Conservation (phyloP, 2,888 invertebrate genomes). For the Callyntrura guangdongensis region DNA sequence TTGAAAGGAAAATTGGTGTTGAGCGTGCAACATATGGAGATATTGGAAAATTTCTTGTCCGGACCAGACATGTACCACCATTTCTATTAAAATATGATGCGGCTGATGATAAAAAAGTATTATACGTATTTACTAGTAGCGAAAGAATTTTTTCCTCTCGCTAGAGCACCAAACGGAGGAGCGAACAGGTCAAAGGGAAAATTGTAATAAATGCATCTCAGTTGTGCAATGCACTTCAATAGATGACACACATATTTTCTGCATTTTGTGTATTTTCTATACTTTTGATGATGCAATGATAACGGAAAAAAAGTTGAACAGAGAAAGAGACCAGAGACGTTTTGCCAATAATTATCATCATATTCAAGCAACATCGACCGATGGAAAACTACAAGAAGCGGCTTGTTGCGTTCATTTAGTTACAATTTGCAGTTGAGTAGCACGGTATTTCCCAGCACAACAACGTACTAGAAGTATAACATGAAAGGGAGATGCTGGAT, state of each 20-base stretch:
- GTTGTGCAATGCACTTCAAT: too few species aligned
- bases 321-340: conserved; percentile 72
- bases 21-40: neutral
- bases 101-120: neutral
- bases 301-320: neutral
- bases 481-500: neutral
- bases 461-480: neutral
- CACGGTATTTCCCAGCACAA: conserved; percentile 3
- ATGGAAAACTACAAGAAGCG: neutral
- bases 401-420: neutral
- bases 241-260: too few species aligned
- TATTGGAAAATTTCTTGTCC: neutral
- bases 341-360: conserved; percentile 73
- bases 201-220: too few species aligned
- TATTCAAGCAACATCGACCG: neutral
- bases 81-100: too few species aligned
- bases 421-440: neutral
- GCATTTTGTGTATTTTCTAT: too few species aligned
- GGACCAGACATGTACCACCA: too few species aligned
- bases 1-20: too few species aligned
- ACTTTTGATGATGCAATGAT: conserved; percentile 57
- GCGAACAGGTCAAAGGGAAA: too few species aligned
- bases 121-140: too few species aligned
- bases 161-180: too few species aligned
- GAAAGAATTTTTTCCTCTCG: too few species aligned